These are phyloP conservation scores for Pterobdella sp. DNA, from an alignment of 2,888 invertebrate genomes.

Conservation along the genomic window DNA sequence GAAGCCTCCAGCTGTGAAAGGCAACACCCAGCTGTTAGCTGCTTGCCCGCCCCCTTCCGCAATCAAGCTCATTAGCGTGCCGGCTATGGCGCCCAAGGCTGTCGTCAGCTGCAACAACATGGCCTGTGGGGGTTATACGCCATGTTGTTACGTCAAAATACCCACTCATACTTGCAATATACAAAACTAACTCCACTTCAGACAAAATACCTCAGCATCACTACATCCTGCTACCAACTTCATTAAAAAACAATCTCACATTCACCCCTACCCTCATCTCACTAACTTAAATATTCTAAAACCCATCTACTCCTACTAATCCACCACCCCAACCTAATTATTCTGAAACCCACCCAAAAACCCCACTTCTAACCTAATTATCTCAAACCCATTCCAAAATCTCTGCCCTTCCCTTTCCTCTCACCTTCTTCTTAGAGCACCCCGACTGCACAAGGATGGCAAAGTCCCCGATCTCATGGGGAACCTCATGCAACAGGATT, in stretches of 20 bases:
- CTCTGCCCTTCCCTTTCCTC: not conserved
- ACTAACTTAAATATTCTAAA: not conserved
- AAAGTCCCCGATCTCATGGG: slow-evolving; percentile 98
- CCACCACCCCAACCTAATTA: not conserved
- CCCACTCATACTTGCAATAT: no score
- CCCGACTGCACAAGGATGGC: slow-evolving; percentile 96
- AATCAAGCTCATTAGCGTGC: slow-evolving; percentile 77
- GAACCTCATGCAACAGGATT: slow-evolving; percentile 93
- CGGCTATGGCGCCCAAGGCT: slow-evolving; percentile 83
- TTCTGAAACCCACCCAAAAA: not conserved
- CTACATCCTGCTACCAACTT: not conserved
- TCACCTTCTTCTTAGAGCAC: slow-evolving; percentile 74
- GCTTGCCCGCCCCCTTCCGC: slow-evolving; percentile 61
- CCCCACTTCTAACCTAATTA: not conserved
- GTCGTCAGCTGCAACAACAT: slow-evolving; percentile 88
- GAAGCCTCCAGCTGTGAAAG: slow-evolving; percentile 96
- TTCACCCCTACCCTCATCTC: not conserved
- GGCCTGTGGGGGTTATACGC: slow-evolving; percentile 57
- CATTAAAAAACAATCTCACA: not conserved
- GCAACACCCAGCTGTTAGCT: slow-evolving; percentile 68
- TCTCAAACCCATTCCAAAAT: not conserved
- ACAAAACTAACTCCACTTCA: no score
- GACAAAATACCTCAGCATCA: not conserved
- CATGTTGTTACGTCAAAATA: no score
- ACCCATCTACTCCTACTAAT: not conserved